Evolutionary conservation across 1,140 invertebrate species (phyloP).

Genomic region (Dermatophagoides farinae): DNA sequence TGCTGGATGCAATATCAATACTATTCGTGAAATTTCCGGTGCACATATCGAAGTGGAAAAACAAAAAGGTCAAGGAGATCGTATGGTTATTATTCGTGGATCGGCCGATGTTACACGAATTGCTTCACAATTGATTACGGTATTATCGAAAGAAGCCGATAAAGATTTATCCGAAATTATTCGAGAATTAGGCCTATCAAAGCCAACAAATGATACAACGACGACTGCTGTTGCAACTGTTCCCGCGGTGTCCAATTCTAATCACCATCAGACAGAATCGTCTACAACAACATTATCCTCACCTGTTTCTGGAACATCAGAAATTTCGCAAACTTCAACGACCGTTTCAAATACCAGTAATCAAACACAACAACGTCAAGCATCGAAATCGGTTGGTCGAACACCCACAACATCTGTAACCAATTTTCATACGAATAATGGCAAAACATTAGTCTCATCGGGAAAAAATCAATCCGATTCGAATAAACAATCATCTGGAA

Average conservation of each 20-base stretch:
- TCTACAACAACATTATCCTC: not conserved
- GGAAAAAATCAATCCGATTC: too few species aligned
- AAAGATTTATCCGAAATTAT: conserved; percentile 68
- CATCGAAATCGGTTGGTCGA: not conserved
- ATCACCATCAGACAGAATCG: not conserved
- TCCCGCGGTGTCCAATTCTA: not conserved
- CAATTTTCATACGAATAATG: too few species aligned
- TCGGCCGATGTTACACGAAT: conserved; percentile 72
- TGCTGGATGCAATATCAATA: conserved; percentile 88
- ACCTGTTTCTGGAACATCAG: not conserved
- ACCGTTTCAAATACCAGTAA: not conserved
- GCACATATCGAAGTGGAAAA: conserved; percentile 96
- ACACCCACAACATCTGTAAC: not conserved
- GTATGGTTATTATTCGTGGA: conserved; percentile 80
- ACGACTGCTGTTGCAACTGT: not conserved
- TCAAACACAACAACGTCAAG: not conserved
- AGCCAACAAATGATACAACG: not conserved
- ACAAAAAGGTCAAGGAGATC: conserved; percentile 78
- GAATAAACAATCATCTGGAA: not conserved
- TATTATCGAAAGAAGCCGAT: conserved; percentile 76
- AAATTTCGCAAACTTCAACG: too few species aligned
- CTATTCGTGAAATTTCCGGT: conserved; percentile 75
- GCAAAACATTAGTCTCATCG: too few species aligned
- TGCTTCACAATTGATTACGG: conserved; percentile 59
- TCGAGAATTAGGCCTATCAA: conserved; percentile 34